Evolutionary conservation across 2,888 invertebrate genomes (phyloP).

Genomic region (Dascillus cervinus): DNA sequence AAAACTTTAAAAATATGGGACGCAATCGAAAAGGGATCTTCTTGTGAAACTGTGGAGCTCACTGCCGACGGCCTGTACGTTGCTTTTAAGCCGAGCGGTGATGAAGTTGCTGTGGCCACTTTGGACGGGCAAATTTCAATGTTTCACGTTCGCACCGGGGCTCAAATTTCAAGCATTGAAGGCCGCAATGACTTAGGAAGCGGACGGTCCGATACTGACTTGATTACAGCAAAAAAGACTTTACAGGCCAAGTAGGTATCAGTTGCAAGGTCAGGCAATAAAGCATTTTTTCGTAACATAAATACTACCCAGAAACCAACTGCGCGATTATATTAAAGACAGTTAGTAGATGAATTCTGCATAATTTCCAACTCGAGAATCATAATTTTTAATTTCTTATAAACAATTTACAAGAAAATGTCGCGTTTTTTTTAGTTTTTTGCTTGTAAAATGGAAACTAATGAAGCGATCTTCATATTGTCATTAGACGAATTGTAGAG

Average conservation of each 20-base stretch:
- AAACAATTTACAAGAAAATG: no score
- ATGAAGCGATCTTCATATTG: no score
- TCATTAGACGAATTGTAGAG: no score
- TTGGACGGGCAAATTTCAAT: constrained; percentile 79
- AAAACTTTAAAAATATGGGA: constrained; percentile 88
- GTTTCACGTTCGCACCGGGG: constrained; percentile 64
- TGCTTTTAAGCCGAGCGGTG: constrained; percentile 82
- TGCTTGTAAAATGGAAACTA: no score
- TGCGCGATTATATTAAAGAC: no score
- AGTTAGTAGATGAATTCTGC: no score
- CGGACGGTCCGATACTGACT: constrained; percentile 73
- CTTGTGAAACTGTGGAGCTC: constrained; percentile 73
- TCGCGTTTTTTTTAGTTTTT: no score
- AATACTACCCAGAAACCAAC: no score
- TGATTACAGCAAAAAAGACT: constrained; percentile 79
- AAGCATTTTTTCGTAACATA: constrained; percentile 3
- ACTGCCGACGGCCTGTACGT: constrained; percentile 76
- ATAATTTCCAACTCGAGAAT: no score
- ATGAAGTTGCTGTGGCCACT: constrained; percentile 87
- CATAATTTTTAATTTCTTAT: no score
- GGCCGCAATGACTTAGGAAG: constrained; percentile 85
- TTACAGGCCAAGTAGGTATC: constrained; percentile 73
- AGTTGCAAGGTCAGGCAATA: constrained; percentile 9
- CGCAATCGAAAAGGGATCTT: constrained; percentile 72
- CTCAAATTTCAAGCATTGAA: constrained; percentile 74